Conservation (phyloP, 2,797 vertebrate species). For the Florisuga fusca region DNA sequence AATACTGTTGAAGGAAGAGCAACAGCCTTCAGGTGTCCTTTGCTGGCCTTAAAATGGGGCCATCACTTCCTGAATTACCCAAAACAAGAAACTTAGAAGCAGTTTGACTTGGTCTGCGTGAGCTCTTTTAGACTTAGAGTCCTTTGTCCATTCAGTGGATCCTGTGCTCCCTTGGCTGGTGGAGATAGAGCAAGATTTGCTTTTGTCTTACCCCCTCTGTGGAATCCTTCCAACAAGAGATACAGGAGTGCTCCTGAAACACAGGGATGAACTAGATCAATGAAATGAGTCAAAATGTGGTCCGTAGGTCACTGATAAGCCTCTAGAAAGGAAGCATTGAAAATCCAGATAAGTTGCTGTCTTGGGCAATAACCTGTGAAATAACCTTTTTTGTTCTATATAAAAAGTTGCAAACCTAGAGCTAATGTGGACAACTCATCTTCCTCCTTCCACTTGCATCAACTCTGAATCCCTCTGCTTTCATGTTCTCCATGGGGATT, state of each 20-base stretch:
- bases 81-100: not conserved
- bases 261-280: not conserved
- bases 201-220: not conserved
- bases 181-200: not conserved
- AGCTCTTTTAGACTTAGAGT: not conserved
- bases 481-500: not conserved
- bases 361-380: not conserved
- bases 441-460: not conserved
- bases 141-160: not conserved
- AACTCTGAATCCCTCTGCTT: not conserved
- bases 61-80: not conserved
- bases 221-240: not conserved
- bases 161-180: not conserved
- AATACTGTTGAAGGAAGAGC: not conserved
- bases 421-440: not conserved
- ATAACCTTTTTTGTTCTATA: not conserved
- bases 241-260: not conserved
- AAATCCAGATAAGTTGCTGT: not conserved
- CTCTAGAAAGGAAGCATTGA: not conserved
- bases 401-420: not conserved
- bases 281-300: not conserved
- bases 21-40: not conserved
- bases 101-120: not conserved
- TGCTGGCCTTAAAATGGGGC: not conserved
- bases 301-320: not conserved